A percentile compares a stretch with the other conserved stretches of the same genome.
Conservation (phyloP, 2,113 vertebrate species). For the Dicrurus megarhynchus region DNA sequence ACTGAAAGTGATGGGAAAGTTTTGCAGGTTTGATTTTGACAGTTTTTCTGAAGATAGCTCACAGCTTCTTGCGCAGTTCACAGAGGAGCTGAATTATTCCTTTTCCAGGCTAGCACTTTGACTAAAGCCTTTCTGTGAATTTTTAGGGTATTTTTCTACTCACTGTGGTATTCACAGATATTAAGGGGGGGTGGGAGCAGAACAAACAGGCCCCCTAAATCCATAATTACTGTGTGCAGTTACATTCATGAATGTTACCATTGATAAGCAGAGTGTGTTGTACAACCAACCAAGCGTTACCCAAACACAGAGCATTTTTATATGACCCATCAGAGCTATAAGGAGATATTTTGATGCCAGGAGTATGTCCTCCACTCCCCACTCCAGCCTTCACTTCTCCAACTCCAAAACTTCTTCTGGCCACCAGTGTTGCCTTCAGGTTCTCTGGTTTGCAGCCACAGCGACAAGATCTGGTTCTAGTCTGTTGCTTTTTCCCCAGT, state of each 20-base stretch:
- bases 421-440: background rate
- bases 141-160: conserved; percentile 27
- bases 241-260: background rate
- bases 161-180: background rate
- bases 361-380: background rate
- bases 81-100: background rate
- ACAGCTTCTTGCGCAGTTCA: background rate
- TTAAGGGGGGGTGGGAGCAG: background rate
- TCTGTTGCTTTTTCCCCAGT: background rate
- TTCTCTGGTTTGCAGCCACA: background rate
- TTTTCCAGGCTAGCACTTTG: background rate
- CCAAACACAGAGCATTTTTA: conserved; percentile 10
- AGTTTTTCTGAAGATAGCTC: background rate
- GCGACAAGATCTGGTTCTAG: background rate
- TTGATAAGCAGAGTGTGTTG: background rate
- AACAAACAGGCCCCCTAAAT: background rate
- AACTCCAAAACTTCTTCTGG: background rate
- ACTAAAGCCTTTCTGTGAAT: background rate
- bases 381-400: background rate
- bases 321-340: background rate
- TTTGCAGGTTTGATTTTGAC: background rate
- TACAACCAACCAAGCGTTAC: background rate
- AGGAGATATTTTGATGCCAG: background rate
- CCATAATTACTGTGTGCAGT: background rate
- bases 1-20: background rate